Percentiles rank a stretch among this genome's conserved stretches.
These are phyloP conservation scores for Esox masquinongy DNA, from an alignment of 2,797 vertebrate genomes.

Conservation along the genomic window DNA sequence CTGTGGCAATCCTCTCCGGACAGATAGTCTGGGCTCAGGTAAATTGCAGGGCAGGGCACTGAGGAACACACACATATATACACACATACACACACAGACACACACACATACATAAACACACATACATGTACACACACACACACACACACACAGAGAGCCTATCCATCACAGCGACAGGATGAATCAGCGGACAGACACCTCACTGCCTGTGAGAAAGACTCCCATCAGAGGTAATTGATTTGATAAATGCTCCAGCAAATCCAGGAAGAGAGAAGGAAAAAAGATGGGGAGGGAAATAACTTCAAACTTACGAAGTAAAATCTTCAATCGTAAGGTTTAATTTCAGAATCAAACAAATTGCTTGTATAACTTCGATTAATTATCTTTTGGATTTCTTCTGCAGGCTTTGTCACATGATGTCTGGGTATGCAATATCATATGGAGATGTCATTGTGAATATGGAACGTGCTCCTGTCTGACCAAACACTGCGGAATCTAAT, in stretches of 20 bases:
- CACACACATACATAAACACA: no score
- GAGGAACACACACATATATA: not conserved
- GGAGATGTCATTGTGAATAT: not conserved
- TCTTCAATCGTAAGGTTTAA: no score
- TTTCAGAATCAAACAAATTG: not conserved
- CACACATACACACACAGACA: no score
- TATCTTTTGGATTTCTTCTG: not conserved
- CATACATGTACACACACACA: no score
- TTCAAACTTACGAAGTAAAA: no score
- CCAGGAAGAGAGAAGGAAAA: constrained; percentile 17
- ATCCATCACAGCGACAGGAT: constrained; percentile 71
- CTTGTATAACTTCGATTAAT: not conserved
- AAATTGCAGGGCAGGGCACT: not conserved
- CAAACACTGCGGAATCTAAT: not conserved
- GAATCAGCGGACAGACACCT: constrained; percentile 62
- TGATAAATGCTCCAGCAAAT: constrained; percentile 58
- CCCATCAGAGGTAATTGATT: constrained; percentile 69
- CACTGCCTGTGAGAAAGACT: constrained; percentile 62
- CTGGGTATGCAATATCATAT: not conserved
- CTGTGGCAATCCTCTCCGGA: constrained; percentile 38
- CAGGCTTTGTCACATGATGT: not conserved
- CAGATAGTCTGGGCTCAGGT: constrained; percentile 52
- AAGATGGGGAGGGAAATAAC: not conserved
- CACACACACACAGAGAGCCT: constrained; percentile 30
- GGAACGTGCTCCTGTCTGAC: not conserved